phyloP scores from a whole-genome alignment of 2,113 vertebrate species.

The Barnardius zonarius region DNA sequence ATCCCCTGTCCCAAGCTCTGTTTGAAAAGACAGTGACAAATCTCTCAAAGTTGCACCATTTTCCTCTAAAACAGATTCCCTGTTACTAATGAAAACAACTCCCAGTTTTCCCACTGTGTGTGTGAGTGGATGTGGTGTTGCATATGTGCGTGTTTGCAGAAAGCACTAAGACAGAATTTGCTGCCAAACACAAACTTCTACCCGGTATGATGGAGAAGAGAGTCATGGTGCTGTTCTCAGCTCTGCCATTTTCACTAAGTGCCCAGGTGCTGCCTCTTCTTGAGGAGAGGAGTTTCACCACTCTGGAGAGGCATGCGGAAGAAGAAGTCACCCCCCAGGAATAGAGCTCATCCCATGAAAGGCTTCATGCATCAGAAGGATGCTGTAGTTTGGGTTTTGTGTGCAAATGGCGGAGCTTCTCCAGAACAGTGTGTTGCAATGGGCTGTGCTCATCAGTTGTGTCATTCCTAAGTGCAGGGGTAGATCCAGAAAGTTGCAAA shows the following conservation, averaged over 20 bases:
- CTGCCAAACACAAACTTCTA: neutral
- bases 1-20: neutral
- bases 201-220: neutral
- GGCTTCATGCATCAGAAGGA: neutral
- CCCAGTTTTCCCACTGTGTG: accelerated
- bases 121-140: neutral
- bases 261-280: neutral
- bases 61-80: neutral
- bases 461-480: neutral
- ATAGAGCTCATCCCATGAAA: neutral
- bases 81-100: neutral
- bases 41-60: neutral
- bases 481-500: neutral
- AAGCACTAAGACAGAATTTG: neutral
- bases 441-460: neutral
- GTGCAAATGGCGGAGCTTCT: neutral
- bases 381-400: neutral
- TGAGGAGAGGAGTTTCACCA: neutral
- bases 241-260: neutral
- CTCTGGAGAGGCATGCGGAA: neutral
- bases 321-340: neutral
- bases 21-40: neutral
- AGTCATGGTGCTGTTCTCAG: neutral
- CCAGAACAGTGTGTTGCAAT: neutral
- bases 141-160: neutral